These are phyloP conservation scores for Corythornis cristatus DNA, from an alignment of 2,113 vertebrate genomes.

Conservation along the genomic window DNA sequence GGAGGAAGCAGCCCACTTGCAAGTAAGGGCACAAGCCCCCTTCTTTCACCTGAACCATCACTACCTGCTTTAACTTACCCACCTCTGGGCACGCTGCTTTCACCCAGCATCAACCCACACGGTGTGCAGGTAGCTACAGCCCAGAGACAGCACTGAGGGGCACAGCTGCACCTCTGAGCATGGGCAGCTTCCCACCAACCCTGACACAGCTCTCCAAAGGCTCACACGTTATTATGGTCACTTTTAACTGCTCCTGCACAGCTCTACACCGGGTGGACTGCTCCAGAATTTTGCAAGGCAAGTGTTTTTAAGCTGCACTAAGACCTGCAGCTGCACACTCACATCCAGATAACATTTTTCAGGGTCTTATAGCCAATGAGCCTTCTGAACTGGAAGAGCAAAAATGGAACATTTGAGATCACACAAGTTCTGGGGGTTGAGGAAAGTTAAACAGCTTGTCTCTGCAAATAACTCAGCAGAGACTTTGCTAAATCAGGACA, in stretches of 20 bases:
- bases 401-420: neutral
- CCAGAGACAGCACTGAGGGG: neutral
- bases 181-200: neutral
- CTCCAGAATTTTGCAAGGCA: neutral
- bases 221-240: fast-evolving
- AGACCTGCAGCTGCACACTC: neutral
- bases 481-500: neutral
- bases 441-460: neutral
- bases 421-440: neutral
- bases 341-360: neutral
- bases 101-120: neutral
- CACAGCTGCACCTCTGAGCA: neutral
- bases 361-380: neutral
- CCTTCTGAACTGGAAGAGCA: neutral
- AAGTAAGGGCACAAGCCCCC: neutral
- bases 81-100: neutral
- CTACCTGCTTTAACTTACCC: neutral
- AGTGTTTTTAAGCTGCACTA: neutral
- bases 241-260: neutral
- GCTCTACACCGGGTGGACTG: fast-evolving
- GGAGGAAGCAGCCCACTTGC: neutral
- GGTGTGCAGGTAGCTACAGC: neutral
- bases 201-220: neutral
- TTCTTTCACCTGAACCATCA: neutral
- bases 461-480: neutral